Evolutionary conservation across 2,888 invertebrate genomes (phyloP).

Genomic region (Alloplasta piceator): DNA sequence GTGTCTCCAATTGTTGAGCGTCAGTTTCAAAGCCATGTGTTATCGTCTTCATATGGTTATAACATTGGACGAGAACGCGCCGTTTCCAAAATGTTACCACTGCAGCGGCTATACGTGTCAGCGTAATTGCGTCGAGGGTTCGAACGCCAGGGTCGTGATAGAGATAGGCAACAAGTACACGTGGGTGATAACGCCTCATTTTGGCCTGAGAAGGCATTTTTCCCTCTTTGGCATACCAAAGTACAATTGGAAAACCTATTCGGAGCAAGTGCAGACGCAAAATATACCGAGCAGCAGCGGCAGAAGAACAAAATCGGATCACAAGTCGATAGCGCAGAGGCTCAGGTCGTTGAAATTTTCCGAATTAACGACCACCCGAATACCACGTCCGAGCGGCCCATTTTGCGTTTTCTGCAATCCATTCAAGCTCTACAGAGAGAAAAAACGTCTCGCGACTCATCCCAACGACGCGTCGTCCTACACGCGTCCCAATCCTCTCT

Average conservation of each 20-base stretch:
- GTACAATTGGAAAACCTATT: constrained; percentile 75
- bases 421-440: constrained; percentile 80
- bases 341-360: constrained; percentile 77
- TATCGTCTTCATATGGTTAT: constrained; percentile 81
- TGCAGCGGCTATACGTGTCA: constrained; percentile 82
- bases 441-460: constrained; percentile 77
- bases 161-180: constrained; percentile 83
- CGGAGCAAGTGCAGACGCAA: constrained; percentile 72
- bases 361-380: constrained; percentile 74
- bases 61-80: constrained; percentile 77
- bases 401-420: constrained; percentile 82
- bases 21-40: constrained; percentile 82
- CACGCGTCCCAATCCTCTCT: constrained; percentile 78
- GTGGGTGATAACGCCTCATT: constrained; percentile 82
- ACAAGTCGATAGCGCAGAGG: constrained; percentile 77
- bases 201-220: constrained; percentile 80
- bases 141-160: constrained; percentile 81
- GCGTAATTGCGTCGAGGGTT: constrained; percentile 81
- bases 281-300: constrained; percentile 47
- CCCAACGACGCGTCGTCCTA: constrained; percentile 78
- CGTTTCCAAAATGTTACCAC: constrained; percentile 80
- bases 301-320: constrained; percentile 75
- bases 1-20: constrained; percentile 79
- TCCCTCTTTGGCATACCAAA: constrained; percentile 82
- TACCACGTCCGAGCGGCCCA: constrained; percentile 80